Conservation (phyloP, 2,888 invertebrate species). For the Chalcosyrphus nemorum region DNA sequence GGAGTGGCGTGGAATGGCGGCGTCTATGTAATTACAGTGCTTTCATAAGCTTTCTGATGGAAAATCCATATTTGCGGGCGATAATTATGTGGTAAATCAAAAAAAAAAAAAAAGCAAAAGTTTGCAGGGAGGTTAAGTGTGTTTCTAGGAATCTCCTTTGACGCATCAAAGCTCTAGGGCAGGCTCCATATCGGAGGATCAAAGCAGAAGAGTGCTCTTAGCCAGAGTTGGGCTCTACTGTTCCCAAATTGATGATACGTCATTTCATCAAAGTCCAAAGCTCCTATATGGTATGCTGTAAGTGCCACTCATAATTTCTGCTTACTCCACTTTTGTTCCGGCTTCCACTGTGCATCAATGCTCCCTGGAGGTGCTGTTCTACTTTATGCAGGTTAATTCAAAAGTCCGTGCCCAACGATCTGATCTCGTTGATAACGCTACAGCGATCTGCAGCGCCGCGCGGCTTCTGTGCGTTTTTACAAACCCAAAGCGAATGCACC, state of each 20-base stretch:
- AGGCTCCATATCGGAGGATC: too few species aligned
- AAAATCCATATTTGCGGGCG: neutral
- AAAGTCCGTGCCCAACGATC: neutral
- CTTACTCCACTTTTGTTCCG: neutral
- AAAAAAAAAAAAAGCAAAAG: too few species aligned
- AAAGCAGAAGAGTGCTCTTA: too few species aligned
- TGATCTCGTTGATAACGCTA: neutral
- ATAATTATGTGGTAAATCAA: neutral
- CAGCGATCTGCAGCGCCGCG: too few species aligned
- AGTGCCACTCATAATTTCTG: neutral
- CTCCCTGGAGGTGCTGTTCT: neutral
- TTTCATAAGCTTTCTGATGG: neutral
- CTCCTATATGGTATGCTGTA: neutral
- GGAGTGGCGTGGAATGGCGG: too few species aligned
- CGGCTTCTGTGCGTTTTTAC: neutral
- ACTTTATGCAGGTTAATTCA: neutral
- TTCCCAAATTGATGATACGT: too few species aligned
- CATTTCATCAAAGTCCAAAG: too few species aligned
- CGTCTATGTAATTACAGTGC: slow-evolving; percentile 6
- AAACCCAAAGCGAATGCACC: neutral
- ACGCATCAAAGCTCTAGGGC: too few species aligned
- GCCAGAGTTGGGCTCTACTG: too few species aligned
- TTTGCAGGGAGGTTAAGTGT: too few species aligned
- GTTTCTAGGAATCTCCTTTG: too few species aligned
- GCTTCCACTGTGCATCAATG: neutral